These are phyloP conservation scores for Melanaphis sacchari DNA, from an alignment of 1,140 invertebrate genomes.

Conservation along the genomic window DNA sequence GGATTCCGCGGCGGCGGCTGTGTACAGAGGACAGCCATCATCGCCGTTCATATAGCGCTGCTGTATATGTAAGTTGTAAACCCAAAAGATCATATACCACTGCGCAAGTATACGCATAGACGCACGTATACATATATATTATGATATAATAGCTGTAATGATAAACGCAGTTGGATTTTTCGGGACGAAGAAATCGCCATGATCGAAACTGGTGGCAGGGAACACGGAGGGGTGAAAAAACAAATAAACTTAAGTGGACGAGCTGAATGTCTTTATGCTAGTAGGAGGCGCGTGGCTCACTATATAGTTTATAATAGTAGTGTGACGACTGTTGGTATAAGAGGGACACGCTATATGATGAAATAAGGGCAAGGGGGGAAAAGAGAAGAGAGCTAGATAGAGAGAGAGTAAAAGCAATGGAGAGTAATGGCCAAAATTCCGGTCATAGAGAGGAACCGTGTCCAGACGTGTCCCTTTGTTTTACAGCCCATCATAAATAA, in stretches of 20 bases:
- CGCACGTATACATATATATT: neutral
- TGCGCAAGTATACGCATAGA: no score
- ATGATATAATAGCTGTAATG: neutral
- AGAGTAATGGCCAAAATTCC: slow-evolving; percentile 48
- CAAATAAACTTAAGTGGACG: slow-evolving; percentile 51
- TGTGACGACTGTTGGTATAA: neutral
- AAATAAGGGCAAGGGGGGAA: neutral
- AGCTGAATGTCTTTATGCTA: neutral
- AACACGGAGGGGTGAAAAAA: neutral
- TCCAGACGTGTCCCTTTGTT: slow-evolving; percentile 49
- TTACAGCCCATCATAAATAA: slow-evolving; percentile 52
- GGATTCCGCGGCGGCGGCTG: neutral
- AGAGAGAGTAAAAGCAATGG: neutral
- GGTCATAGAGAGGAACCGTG: neutral
- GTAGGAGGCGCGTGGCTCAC: neutral
- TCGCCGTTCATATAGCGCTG: neutral
- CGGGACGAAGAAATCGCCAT: neutral
- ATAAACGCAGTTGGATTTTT: slow-evolving; percentile 4
- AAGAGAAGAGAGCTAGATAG: neutral
- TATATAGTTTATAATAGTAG: neutral
- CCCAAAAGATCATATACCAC: neutral
- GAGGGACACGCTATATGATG: neutral
- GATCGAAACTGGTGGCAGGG: neutral
- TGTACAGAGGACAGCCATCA: neutral
- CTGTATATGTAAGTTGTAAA: neutral